These are phyloP conservation scores for Rallus limicola DNA, from an alignment of 2,113 vertebrate species.

Conservation along the genomic window DNA sequence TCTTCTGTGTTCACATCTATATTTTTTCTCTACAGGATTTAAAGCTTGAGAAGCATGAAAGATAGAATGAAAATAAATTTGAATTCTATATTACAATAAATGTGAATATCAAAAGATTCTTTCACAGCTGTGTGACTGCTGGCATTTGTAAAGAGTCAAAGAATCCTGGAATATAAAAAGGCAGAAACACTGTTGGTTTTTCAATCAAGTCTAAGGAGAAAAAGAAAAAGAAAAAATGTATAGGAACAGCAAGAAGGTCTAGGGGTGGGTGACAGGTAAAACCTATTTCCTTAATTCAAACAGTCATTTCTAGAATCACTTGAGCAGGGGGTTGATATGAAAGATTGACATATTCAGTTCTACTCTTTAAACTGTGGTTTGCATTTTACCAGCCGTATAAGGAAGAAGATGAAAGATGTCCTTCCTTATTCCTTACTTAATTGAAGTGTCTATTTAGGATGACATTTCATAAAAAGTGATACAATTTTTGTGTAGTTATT, in stretches of 20 bases:
- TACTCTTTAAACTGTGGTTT: slow-evolving; percentile 46
- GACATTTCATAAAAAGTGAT: not conserved
- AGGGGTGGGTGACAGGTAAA: slow-evolving; percentile 58
- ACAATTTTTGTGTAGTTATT: not conserved
- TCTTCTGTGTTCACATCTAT: slow-evolving; percentile 43
- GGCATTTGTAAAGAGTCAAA: slow-evolving; percentile 65
- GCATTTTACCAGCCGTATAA: slow-evolving; percentile 11
- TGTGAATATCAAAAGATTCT: slow-evolving; percentile 67
- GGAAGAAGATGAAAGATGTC: slow-evolving; percentile 34
- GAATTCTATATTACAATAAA: slow-evolving; percentile 68
- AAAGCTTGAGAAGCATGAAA: slow-evolving; percentile 63
- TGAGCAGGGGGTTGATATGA: slow-evolving; percentile 54
- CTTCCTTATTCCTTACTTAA: slow-evolving; percentile 35
- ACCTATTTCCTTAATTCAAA: slow-evolving; percentile 64
- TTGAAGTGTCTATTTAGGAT: slow-evolving; percentile 23
- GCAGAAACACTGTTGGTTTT: slow-evolving; percentile 42
- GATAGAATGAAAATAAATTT: slow-evolving; percentile 68
- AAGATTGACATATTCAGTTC: slow-evolving; percentile 55
- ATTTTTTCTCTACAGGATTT: slow-evolving; percentile 59
- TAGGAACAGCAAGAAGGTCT: slow-evolving; percentile 53
- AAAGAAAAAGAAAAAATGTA: slow-evolving; percentile 31
- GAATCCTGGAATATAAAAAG: slow-evolving; percentile 56
- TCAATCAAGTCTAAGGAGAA: slow-evolving; percentile 19
- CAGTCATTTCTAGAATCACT: slow-evolving; percentile 58
- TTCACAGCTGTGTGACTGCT: slow-evolving; percentile 57